Percentiles rank a stretch among this genome's conserved stretches.
Evolutionary conservation across 2,113 vertebrate genomes (phyloP).

Genomic region (Aix galericulata): DNA sequence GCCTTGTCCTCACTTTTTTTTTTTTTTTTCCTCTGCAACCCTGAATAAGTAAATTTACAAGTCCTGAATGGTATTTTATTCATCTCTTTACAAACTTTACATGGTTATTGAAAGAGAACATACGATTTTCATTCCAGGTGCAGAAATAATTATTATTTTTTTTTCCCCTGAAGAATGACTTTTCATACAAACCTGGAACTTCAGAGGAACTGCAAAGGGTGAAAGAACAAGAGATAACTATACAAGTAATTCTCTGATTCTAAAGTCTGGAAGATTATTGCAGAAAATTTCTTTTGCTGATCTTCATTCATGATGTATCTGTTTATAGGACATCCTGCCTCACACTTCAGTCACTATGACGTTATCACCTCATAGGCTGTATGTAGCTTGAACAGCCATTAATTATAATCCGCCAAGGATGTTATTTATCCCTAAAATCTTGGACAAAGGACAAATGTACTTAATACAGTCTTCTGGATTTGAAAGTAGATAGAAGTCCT

Average conservation of each 20-base stretch:
- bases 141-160: neutral
- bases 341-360: conserved; percentile 31
- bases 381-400: conserved; percentile 51
- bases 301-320: neutral
- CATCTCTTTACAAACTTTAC: neutral
- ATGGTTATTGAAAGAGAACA: neutral
- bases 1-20: neutral
- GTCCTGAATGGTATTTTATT: neutral
- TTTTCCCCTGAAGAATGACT: neutral
- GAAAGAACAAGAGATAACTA: neutral
- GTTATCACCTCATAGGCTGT: conserved; percentile 41
- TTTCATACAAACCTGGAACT: neutral
- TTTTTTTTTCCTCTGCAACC: neutral
- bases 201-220: neutral
- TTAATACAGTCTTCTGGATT: conserved; percentile 45
- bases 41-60: neutral
- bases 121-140: neutral
- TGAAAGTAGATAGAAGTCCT: conserved; percentile 51
- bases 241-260: neutral
- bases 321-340: neutral
- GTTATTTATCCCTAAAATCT: conserved; percentile 64
- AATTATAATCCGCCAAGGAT: conserved; percentile 61
- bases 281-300: neutral
- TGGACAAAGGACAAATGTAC: conserved; percentile 37
- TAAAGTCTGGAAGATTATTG: neutral